Evolutionary conservation across 2,888 invertebrate species (phyloP).

Genomic region (Sepiola atlantica): DNA sequence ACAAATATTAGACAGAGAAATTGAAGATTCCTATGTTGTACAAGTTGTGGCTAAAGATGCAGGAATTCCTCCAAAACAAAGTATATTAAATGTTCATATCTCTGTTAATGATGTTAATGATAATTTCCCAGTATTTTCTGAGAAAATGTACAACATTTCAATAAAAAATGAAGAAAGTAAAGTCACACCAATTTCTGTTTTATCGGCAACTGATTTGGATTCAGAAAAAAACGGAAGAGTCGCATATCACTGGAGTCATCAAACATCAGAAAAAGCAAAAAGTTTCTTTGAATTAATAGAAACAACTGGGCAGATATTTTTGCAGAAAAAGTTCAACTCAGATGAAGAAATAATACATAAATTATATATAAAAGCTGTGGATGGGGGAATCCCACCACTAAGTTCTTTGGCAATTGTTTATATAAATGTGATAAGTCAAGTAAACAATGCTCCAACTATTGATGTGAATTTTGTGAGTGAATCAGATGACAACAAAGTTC

Average conservation of each 20-base stretch:
- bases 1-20: slow-evolving; percentile 20
- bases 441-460: too few relatives aligned
- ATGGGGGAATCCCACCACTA: slow-evolving; percentile 18
- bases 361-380: background rate
- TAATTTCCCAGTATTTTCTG: slow-evolving; percentile 6
- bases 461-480: too few relatives aligned
- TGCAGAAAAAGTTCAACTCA: background rate
- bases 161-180: background rate
- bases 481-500: too few relatives aligned
- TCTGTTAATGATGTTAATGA: background rate
- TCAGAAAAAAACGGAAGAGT: slow-evolving; percentile 3
- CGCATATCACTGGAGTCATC: background rate
- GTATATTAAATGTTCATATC: background rate
- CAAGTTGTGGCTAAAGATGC: slow-evolving; percentile 33
- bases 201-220: background rate
- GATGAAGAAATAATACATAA: background rate
- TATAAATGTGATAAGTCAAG: too few relatives aligned
- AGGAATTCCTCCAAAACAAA: background rate
- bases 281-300: background rate
- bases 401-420: background rate
- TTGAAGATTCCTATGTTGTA: background rate
- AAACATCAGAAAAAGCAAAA: slow-evolving; percentile 14
- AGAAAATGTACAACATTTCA: background rate
- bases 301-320: background rate
- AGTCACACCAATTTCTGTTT: background rate